These are phyloP conservation scores for Trichechus manatus DNA, from an alignment of 2,113 vertebrate species.

Conservation along the genomic window DNA sequence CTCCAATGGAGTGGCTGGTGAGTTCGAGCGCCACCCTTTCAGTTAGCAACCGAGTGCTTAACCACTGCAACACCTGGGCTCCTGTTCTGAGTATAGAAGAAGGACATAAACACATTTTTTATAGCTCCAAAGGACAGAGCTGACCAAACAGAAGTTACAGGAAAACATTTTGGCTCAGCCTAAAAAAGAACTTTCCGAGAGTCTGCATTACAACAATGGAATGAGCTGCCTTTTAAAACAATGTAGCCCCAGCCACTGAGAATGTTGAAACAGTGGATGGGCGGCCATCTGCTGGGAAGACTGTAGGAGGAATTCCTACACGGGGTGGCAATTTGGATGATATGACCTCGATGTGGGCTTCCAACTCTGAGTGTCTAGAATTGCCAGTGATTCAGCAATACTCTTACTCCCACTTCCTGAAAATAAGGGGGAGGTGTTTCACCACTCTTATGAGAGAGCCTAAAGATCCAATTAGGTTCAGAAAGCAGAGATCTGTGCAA, in stretches of 20 bases:
- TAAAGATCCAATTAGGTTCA: background rate
- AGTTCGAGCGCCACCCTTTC: background rate
- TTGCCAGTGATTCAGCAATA: slow-evolving; percentile 16
- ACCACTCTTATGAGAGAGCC: background rate
- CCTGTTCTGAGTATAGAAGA: background rate
- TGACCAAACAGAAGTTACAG: background rate
- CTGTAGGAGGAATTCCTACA: background rate
- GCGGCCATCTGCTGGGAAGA: background rate
- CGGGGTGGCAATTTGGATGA: background rate
- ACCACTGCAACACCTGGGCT: background rate
- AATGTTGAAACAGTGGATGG: background rate
- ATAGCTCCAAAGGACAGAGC: background rate
- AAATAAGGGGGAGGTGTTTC: slow-evolving; percentile 9
- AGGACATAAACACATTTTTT: background rate
- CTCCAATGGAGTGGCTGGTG: background rate
- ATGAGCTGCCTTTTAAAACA: background rate
- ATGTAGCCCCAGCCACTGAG: background rate
- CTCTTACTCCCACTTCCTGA: background rate
- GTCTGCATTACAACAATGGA: background rate
- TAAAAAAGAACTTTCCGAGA: background rate
- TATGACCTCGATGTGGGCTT: slow-evolving; percentile 13
- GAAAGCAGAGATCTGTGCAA: background rate
- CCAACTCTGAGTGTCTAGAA: background rate
- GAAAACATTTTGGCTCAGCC: slow-evolving; percentile 22
- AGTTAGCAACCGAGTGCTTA: background rate